phyloP scores from a whole-genome alignment of 2,113 vertebrate genomes.

The Carlito syrichta region DNA sequence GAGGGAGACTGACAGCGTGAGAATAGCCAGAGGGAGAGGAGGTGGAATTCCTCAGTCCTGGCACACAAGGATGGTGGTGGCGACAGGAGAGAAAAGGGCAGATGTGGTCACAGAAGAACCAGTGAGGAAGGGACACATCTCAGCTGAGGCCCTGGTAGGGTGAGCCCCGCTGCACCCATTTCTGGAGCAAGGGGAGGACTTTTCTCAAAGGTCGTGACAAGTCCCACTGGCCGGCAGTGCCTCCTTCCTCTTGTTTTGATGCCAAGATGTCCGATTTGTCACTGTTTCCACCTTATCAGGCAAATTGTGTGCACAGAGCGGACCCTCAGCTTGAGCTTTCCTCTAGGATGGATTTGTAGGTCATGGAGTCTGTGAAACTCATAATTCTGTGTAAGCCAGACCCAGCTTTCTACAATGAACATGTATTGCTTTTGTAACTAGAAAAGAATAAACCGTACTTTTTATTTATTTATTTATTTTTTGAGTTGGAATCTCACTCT shows the following conservation, averaged over 20 bases:
- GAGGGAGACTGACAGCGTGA: neutral
- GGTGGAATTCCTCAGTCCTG: neutral
- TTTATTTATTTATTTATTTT: too few species aligned
- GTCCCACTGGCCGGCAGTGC: neutral
- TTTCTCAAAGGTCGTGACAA: neutral
- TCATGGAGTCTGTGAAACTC: neutral
- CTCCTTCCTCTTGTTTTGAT: neutral
- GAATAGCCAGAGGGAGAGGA: neutral
- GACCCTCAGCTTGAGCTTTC: neutral
- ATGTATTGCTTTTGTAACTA: too few species aligned
- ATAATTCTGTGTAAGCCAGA: neutral
- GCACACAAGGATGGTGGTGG: neutral
- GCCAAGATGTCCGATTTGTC: neutral
- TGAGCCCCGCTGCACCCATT: neutral
- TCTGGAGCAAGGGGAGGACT: neutral
- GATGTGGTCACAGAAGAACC: neutral
- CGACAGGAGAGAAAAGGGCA: neutral
- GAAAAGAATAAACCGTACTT: neutral
- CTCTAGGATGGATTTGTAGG: neutral
- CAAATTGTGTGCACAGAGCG: neutral
- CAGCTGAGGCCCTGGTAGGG: neutral
- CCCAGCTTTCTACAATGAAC: neutral
- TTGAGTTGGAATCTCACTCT: too few species aligned
- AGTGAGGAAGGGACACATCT: neutral
- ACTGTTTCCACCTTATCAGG: neutral